These are phyloP conservation scores for Acanthiza pusilla DNA, from an alignment of 2,797 vertebrate species.

Conservation along the genomic window DNA sequence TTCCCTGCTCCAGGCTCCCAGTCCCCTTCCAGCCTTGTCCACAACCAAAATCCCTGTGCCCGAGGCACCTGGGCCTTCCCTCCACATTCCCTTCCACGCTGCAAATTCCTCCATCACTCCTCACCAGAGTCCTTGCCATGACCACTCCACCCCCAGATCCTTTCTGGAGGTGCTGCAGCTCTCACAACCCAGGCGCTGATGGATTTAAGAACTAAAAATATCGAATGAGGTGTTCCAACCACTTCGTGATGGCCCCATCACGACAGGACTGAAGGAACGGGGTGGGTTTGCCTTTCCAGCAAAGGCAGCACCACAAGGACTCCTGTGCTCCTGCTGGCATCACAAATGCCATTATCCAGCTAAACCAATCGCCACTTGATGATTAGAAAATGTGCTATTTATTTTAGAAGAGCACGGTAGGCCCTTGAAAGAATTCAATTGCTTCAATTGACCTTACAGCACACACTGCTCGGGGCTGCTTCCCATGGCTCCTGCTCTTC, in stretches of 20 bases:
- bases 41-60: not conserved
- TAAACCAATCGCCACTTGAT: not conserved
- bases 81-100: not conserved
- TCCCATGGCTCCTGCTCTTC: not conserved
- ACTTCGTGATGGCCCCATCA: not conserved
- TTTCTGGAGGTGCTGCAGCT: not conserved
- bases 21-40: not conserved
- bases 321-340: not conserved
- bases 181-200: not conserved
- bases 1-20: not conserved
- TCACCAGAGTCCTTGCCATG: rapidly evolving
- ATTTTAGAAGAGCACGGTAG: not conserved
- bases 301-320: not conserved
- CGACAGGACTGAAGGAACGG: not conserved
- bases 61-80: not conserved
- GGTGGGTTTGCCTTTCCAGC: not conserved
- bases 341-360: not conserved
- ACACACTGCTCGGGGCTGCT: not conserved
- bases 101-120: not conserved
- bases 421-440: not conserved
- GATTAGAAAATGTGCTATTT: slow-evolving; percentile 43
- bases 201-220: not conserved
- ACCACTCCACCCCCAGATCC: not conserved
- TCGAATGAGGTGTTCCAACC: not conserved
- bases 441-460: not conserved